Percentiles rank a stretch among this genome's conserved stretches.
phyloP scores from a whole-genome alignment of 2,888 invertebrate genomes.

The Nymphalis polychloros region DNA sequence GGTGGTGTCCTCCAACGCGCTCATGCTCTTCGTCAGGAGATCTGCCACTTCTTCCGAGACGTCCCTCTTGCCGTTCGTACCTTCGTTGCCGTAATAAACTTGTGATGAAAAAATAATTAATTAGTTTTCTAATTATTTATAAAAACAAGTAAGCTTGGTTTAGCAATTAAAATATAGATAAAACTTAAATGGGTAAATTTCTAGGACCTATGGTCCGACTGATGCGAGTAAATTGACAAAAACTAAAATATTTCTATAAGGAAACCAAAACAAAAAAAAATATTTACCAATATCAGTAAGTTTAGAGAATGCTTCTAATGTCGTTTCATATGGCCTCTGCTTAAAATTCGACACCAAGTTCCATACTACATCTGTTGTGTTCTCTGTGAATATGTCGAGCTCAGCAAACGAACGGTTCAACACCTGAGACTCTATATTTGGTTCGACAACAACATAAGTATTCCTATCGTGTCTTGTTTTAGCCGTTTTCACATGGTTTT shows the following conservation, averaged over 20 bases:
- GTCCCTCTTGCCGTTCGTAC: slow-evolving; percentile 77
- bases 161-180: not conserved
- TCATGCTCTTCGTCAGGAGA: slow-evolving; percentile 82
- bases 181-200: too few species aligned
- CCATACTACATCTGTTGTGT: slow-evolving; percentile 85
- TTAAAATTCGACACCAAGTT: slow-evolving; percentile 75
- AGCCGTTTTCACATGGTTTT: slow-evolving; percentile 83
- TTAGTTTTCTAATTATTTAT: not conserved
- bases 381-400: slow-evolving; percentile 89
- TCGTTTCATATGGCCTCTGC: slow-evolving; percentile 89
- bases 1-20: slow-evolving; percentile 69
- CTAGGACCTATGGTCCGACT: too few species aligned
- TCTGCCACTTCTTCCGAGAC: slow-evolving; percentile 85
- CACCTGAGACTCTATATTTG: slow-evolving; percentile 83
- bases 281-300: slow-evolving; percentile 88
- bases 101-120: slow-evolving; percentile 14
- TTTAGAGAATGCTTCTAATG: slow-evolving; percentile 93
- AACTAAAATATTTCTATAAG: too few species aligned
- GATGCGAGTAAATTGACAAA: too few species aligned
- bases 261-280: not conserved
- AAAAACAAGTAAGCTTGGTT: not conserved
- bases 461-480: slow-evolving; percentile 87
- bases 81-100: slow-evolving; percentile 84
- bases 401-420: slow-evolving; percentile 93
- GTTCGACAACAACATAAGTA: slow-evolving; percentile 84